Percentiles rank a stretch among this genome's conserved stretches.
These are phyloP conservation scores for Teleogryllus occipitalis DNA, from an alignment of 1,140 invertebrate genomes.

Conservation along the genomic window DNA sequence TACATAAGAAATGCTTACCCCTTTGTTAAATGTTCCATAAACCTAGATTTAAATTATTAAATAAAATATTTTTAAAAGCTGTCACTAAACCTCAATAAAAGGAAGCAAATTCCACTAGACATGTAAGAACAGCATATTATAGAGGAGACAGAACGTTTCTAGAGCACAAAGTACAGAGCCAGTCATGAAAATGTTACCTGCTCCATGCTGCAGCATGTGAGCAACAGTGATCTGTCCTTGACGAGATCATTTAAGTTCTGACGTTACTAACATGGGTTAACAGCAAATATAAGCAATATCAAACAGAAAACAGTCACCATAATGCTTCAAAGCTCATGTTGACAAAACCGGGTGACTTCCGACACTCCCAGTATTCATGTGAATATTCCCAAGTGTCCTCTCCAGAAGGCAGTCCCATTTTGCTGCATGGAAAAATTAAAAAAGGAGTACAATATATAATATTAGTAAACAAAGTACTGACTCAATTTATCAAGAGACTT, in stretches of 20 bases:
- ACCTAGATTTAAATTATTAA: too few relatives aligned
- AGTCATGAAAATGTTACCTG: not conserved
- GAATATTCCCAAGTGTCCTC: constrained; percentile 56
- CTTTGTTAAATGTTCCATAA: too few relatives aligned
- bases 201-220: not conserved
- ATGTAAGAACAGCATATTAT: too few relatives aligned
- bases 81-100: too few relatives aligned
- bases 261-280: not conserved
- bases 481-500: too few relatives aligned
- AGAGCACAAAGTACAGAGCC: not conserved
- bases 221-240: not conserved
- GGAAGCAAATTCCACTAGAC: too few relatives aligned
- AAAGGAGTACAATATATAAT: constrained; percentile 15
- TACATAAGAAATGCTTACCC: too few relatives aligned
- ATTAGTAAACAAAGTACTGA: not conserved
- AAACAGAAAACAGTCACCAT: constrained; percentile 36
- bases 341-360: constrained; percentile 49
- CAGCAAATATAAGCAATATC: not conserved
- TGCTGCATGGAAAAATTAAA: constrained; percentile 17
- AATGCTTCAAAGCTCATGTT: constrained; percentile 44
- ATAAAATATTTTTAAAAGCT: too few relatives aligned
- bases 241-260: not conserved
- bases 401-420: constrained; percentile 19
- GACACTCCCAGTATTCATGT: constrained; percentile 47
- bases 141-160: too few relatives aligned